Percentiles rank a stretch among this genome's conserved stretches.
Conservation (phyloP, 2,888 invertebrate species). For the Tetragonula carbonaria region DNA sequence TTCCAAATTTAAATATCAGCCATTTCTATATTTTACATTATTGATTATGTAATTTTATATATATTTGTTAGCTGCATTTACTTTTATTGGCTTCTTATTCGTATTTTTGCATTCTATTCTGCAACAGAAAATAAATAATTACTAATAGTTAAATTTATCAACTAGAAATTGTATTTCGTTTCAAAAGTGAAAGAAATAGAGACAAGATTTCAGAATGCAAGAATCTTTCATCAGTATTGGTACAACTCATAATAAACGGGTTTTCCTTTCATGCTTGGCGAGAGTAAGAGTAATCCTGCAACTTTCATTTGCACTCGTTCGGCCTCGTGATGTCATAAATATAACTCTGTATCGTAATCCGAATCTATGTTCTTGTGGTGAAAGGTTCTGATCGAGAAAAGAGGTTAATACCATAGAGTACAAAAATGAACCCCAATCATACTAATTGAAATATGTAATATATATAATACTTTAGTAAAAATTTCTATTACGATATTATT, state of each 20-base stretch:
- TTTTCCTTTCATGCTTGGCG: conserved; percentile 70
- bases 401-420: conserved; percentile 60
- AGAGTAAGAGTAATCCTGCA: conserved; percentile 82
- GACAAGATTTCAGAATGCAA: conserved; percentile 43
- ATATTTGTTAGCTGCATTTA: no score
- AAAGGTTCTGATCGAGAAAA: conserved; percentile 69
- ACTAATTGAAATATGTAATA: background rate
- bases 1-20: no score
- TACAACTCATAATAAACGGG: conserved; percentile 72
- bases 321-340: conserved; percentile 80
- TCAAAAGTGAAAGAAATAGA: conserved; percentile 11
- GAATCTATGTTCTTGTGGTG: conserved; percentile 67
- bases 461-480: background rate
- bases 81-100: no score
- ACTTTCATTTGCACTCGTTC: conserved; percentile 81
- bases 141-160: background rate
- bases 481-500: background rate
- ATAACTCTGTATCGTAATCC: conserved; percentile 78
- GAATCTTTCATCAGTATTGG: conserved; percentile 48
- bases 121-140: conserved; percentile 5
- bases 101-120: conserved; percentile 22
- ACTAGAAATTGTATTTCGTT: background rate
- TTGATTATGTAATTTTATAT: no score
- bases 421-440: conserved; percentile 28
- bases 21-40: no score